Base-by-base conservation (phyloP, 2,113 vertebrate genomes). In the Myrmecophaga tridactyla region DNA sequence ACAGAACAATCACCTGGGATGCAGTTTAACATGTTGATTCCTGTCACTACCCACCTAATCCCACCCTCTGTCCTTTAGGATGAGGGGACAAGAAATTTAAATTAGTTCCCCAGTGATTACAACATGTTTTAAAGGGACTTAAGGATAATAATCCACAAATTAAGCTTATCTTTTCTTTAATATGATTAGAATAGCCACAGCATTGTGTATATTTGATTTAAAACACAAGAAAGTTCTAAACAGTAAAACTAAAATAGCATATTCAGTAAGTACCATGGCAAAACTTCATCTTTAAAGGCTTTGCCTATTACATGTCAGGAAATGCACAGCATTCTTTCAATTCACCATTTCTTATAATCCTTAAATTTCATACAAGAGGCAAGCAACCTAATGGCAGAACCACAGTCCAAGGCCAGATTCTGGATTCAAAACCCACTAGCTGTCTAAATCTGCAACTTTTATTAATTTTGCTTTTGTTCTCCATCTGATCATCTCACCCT, bases 211-310 rank as follows among this genome's bases (percentile, higher is more conserved):
- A 67, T 85, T 77, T 58, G 43, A 89, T 23, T 94, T 78, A 92
- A 90, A 91, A 90, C 14, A 17, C 63, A 73, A 56, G 70, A 83
- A 27, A 91, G 67, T 82, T 88, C 27, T 34, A 92, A 67, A 77
- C 29, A 80, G 51, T 17, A 53, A 9, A 36, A 87, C 53, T n/a
- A 80, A 95, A 95, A 72, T 62, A 92, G 58, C 65, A 87, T 31
- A 82, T 41, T 82, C 14, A 48, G 75, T 82, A 65, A 48, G 75
- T 82, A 65, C 60, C 73, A 36, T 48, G 73, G 51, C 46, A 94
- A 88, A 94, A 95, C 41, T 39, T 23, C 21, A 95, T 36, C 53
- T 56, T 85, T 77, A 41, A 75, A 86, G 43, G 27, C n/a, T n/a
- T n/a, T n/a, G 62, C 69, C 29, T 92, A 27, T 70, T n/a, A 34